Base-by-base conservation (phyloP, 2,113 vertebrate genomes). In the Microcebus ravelobensis region DNA sequence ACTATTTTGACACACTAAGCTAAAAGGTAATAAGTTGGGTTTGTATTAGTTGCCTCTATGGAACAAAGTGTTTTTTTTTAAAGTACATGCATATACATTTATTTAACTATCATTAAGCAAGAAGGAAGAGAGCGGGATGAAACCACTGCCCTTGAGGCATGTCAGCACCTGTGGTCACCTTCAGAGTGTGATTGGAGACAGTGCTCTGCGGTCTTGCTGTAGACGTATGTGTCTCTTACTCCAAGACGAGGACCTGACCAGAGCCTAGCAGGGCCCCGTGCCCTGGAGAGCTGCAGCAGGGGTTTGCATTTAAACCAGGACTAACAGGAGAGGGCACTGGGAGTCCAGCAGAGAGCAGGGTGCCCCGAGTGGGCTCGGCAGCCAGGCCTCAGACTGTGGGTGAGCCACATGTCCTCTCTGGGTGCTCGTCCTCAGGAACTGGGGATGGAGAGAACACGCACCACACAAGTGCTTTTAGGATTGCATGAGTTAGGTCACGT, bases 21-120 rank as follows among this genome's bases (percentile, higher is more conserved):
- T 3, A 3, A 61, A 55, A 59, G 11, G 10, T 7, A 6, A 9
- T 27, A 84, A 13, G 4, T 50, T 36, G 31, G 36, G 8, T n/a
- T 36, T 59, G 4, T 18, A 3, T 39, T 18, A 39, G 39, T 45
- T 67, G n/a, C 14, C 42, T 65, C 71, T 34, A 8, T 29, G 20
- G 23, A 79, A 18, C n/a, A 65, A 25, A 20, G 39, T 39, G 48
- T 90, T 68, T 27, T 14, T 70, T 31, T 45, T 74, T 25, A 15
- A 31, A 48, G 18, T 4, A 21, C 3, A 29, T 34, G 31, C 5
- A 0, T 20, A 3, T 7, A 17, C 17, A n/a, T 55, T 6, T 57
- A 42, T 67, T 59, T n/a, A 63, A 15, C 57, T 55, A 9, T 94
- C 15, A 9, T 4, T 61, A 39, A 50, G 10, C 42, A 57, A 29